Conservation (phyloP, 2,113 vertebrate species). For the Gallinago paraguaiae region DNA sequence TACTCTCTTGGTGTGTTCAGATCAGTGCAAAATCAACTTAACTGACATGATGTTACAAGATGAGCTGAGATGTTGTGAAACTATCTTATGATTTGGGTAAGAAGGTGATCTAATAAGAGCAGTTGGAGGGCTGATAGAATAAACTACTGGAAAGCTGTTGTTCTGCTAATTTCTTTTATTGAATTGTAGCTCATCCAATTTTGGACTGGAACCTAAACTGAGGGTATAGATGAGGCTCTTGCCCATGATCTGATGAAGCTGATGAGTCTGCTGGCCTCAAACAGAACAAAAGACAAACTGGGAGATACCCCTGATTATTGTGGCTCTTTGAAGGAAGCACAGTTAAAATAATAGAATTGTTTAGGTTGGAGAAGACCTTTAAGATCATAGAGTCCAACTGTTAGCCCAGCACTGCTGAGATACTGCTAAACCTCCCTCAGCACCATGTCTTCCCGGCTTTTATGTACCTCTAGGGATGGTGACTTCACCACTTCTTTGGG, state of each 20-base stretch:
- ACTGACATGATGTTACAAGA: neutral
- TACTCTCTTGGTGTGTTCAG: rapidly evolving
- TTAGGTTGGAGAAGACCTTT: neutral
- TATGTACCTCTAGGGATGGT: neutral
- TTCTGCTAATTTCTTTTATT: neutral
- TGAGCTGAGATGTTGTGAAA: neutral
- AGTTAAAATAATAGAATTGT: neutral
- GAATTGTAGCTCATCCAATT: neutral
- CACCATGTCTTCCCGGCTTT: neutral
- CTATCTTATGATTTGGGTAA: neutral
- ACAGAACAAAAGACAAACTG: neutral
- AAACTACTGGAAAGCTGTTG: neutral
- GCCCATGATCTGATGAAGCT: neutral
- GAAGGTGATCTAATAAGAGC: neutral
- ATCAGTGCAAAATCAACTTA: neutral
- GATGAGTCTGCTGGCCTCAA: neutral
- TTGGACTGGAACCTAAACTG: neutral
- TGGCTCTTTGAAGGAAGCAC: neutral
- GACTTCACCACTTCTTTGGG: neutral
- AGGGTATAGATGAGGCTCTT: neutral
- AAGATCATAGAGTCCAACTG: neutral
- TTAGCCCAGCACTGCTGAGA: neutral
- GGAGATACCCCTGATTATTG: neutral
- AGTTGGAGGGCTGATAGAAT: neutral
- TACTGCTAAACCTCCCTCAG: neutral